Conservation (phyloP, 2,113 vertebrate species). For the Nibea coibor region DNA sequence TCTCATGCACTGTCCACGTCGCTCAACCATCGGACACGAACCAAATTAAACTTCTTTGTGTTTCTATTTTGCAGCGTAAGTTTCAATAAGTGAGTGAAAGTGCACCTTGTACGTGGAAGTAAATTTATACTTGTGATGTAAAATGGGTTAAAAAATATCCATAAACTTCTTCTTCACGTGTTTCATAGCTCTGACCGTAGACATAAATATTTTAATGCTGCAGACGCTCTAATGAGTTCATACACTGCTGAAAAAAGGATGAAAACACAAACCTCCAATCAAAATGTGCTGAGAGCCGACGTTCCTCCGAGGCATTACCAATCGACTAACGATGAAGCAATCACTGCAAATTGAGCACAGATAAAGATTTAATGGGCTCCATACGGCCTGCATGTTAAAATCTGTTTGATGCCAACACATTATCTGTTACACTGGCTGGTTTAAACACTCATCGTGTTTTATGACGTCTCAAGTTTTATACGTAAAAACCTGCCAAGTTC, state of each 20-base stretch:
- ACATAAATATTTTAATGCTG: not conserved
- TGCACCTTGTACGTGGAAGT: no score
- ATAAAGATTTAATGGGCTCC: slow-evolving; percentile 37
- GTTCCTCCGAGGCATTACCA: slow-evolving; percentile 28
- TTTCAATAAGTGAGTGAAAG: no score
- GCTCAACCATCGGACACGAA: no score
- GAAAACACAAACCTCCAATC: slow-evolving; percentile 18
- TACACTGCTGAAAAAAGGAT: not conserved
- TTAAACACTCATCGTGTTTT: slow-evolving; percentile 36
- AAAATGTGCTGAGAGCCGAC: not conserved
- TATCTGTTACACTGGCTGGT: slow-evolving; percentile 1
- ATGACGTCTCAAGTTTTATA: slow-evolving; percentile 2
- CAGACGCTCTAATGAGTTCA: not conserved
- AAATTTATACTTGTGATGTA: no score
- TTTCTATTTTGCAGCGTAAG: no score
- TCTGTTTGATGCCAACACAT: slow-evolving; percentile 9
- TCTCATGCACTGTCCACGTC: no score
- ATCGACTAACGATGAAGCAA: slow-evolving; percentile 36
- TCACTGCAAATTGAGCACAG: slow-evolving; percentile 32
- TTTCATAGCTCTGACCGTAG: no score
- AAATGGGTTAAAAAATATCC: no score
- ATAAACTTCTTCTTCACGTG: no score
- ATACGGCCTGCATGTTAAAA: slow-evolving; percentile 14
- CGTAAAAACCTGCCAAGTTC: not conserved
- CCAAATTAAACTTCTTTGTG: no score